Percentiles rank a stretch among this genome's conserved stretches.
Evolutionary conservation across 2,113 vertebrate genomes (phyloP).

Genomic region (Vidua chalybeata): DNA sequence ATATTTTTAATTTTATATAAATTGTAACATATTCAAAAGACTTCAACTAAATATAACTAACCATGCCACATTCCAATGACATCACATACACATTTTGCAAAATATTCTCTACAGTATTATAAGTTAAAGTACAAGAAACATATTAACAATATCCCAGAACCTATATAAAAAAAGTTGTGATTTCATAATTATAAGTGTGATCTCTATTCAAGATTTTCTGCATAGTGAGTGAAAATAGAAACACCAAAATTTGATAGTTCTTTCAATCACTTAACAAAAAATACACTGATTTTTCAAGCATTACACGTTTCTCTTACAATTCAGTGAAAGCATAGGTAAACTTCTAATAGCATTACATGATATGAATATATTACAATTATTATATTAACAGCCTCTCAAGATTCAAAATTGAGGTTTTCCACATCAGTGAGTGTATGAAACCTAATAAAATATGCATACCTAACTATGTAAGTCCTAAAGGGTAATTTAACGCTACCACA

Average conservation of each 20-base stretch:
- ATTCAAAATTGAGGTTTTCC: conserved; percentile 9
- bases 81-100: not conserved
- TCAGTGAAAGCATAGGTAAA: conserved; percentile 4
- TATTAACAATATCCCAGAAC: not conserved
- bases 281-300: not conserved
- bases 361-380: conserved; percentile 26
- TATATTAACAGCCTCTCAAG: not conserved
- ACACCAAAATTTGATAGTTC: not conserved
- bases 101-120: not conserved
- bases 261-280: not conserved
- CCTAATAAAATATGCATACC: not conserved
- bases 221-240: not conserved
- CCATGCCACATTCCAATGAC: not conserved
- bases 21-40: not conserved
- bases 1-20: not conserved
- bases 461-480: not conserved
- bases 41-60: not conserved
- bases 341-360: not conserved
- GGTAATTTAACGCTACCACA: not conserved
- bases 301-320: not conserved
- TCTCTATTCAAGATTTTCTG: not conserved
- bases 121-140: not conserved
- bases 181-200: not conserved
- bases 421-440: conserved; percentile 9
- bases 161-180: not conserved